Conservation (phyloP, 2,797 vertebrate species). For the Xyrichtys novacula region DNA sequence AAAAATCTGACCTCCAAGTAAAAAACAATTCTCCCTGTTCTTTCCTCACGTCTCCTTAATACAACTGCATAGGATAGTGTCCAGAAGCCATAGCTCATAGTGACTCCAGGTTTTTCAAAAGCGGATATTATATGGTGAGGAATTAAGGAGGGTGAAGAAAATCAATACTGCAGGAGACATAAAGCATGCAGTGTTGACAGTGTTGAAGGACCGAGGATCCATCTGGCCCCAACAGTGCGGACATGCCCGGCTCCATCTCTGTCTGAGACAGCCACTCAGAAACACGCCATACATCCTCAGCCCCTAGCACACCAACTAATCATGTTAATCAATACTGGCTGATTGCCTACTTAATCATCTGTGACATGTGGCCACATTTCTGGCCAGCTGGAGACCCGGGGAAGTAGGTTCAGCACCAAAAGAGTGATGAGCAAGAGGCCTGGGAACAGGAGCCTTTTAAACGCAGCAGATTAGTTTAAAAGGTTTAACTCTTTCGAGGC, state of each 20-base stretch:
- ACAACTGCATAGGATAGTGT: conserved; percentile 49
- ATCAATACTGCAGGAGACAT: conserved; percentile 84
- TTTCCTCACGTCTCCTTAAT: conserved; percentile 42
- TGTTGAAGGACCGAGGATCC: conserved; percentile 70
- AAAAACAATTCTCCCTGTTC: conserved; percentile 18
- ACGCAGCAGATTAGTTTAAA: conserved; percentile 61
- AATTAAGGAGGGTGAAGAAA: conserved; percentile 78
- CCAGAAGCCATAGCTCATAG: conserved; percentile 69
- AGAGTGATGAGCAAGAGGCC: conserved; percentile 63
- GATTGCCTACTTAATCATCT: conserved; percentile 84
- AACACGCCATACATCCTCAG: conserved; percentile 66
- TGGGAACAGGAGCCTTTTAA: conserved; percentile 55
- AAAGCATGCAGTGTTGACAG: conserved; percentile 80
- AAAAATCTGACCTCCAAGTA: conserved; percentile 46
- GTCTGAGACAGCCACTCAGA: conserved; percentile 67
- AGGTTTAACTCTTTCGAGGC: conserved; percentile 55
- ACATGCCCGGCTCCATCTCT: conserved; percentile 75
- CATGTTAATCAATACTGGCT: conserved; percentile 85
- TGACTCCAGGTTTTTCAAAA: conserved; percentile 71
- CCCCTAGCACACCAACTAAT: conserved; percentile 76
- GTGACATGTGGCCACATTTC: conserved; percentile 74
- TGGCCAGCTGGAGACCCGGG: conserved; percentile 60
- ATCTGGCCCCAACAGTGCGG: conserved; percentile 71
- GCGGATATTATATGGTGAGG: conserved; percentile 72
- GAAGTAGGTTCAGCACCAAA: conserved; percentile 60